Conservation (phyloP, 2,113 vertebrate species). For the Macheiramphus alcinus region DNA sequence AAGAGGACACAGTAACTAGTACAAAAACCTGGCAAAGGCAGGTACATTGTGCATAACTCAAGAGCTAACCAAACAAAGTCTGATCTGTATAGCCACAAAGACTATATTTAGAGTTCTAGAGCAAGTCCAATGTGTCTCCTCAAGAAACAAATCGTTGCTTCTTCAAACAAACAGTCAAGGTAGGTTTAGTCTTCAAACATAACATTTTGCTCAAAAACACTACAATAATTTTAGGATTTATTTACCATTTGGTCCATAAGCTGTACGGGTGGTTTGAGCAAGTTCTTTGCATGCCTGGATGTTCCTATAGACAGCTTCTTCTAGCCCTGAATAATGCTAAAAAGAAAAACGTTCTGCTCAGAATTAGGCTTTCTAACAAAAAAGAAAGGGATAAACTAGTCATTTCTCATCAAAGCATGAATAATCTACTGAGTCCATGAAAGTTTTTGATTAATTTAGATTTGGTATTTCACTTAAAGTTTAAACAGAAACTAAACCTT, state of each 20-base stretch:
- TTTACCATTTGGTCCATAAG: slow-evolving; percentile 95
- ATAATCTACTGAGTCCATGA: background rate
- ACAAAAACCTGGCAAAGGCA: background rate
- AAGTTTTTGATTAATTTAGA: background rate
- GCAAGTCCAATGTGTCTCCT: background rate
- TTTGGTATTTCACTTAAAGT: background rate
- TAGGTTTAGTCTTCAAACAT: background rate
- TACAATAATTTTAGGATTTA: background rate
- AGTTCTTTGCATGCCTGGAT: slow-evolving; percentile 97
- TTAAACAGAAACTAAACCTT: background rate
- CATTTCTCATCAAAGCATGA: background rate
- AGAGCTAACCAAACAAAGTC: background rate
- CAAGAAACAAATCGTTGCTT: background rate
- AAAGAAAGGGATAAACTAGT: background rate
- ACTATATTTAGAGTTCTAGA: background rate
- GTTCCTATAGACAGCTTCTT: slow-evolving; percentile 94
- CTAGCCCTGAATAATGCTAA: slow-evolving; percentile 95
- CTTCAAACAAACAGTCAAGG: background rate
- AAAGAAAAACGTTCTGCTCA: background rate
- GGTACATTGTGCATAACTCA: background rate
- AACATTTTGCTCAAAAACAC: background rate
- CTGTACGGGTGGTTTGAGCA: slow-evolving; percentile 93
- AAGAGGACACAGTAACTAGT: background rate
- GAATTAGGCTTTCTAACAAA: background rate
- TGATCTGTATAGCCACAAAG: background rate